Base-by-base conservation (phyloP, 1,140 invertebrate species). In the Anoplolepis gracilipes region DNA sequence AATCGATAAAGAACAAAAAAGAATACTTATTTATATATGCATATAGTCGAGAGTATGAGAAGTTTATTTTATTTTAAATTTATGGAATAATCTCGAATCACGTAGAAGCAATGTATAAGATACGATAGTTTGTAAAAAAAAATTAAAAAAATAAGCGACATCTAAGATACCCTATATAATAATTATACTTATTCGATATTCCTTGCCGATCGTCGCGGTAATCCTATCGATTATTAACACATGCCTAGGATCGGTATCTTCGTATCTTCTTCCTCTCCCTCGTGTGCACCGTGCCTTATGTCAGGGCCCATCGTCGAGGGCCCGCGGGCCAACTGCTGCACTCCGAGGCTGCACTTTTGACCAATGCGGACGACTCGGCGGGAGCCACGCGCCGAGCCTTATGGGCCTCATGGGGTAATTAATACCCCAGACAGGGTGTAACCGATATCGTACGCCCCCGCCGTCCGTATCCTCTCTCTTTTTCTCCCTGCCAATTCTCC, bases 391-490 rank as follows among this genome's bases (percentile, higher is more conserved):
- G 91, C 88, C 65, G 88, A 85, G 81, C 87, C 88, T 90, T 85
- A 84, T 90, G 85, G 87, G 67, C 82, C 59, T 76, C 86, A 85
- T 78, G 87, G 85, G 62, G 85, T 91, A 92, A 92, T 92, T 92
- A 92, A 92, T 92, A 92, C 90, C 86, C 86, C 90, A 92, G 86
- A 91, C 88, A 88, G 84, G 87, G 84, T 88, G 90, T 89, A 92
- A 92, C 84, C 90, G 90, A 92, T 91, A 92, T 87, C 85, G 55
- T 88, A 91, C 90, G 85, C 88, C 87, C 90, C 87, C 89, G 86
- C 87, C 78, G 62, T 86, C 86, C 88, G 85, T 87, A 88, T 72
- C 87, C 87, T 88, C 90, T 89, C 85, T 36, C 28, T 25, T 55
- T 6, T 72, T 59, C 22, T 13, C 42, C 28, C 19, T 22, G 33